Evolutionary conservation across 2,113 vertebrate species (phyloP), one percentile per base, ranked within the genome.

Genomic region (Ophiodon elongatus): DNA sequence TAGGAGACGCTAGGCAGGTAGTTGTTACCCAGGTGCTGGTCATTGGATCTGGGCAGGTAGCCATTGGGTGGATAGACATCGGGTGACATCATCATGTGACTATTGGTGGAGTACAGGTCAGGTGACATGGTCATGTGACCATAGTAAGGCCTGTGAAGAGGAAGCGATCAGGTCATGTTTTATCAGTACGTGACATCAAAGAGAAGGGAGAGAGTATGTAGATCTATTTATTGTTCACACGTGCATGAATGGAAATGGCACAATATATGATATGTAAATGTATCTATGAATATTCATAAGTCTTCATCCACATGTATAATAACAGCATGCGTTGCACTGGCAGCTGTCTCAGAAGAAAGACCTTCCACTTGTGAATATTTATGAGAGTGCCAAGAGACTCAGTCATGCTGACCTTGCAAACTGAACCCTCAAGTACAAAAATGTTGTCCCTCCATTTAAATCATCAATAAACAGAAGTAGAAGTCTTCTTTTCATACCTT

Each of bases 1-100:
- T 95, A 94, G 45, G 93, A 93, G 37, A 94, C 92, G 1, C 90
- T 93, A 27, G 94, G 93, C 60, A 94, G 84, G 90, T 89, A 94
- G 82, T 7, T 79, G 71, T 25, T 80, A n/a, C 70, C 74, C 10
- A 31, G 72, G 4, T 90, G 93, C 43, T 89, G 90, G 17, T 91
- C 82, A 21, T 54, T 79, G 4, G 88, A 31, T 85, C 85, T 83
- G 45, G 80, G 19, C 62, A 89, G 77, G 80, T 91, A 92, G 45
- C 89, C 86, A 7, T 85, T 90, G 75, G 89, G 74, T 1, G 73
- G 27, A 68, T 91, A 92, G 41, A 83, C 71, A 10, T 93, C 93
- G 0, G 91, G 83, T 19, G 92, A 82, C 79, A 93, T 86, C 84
- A 93, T 89, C 88, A 94, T 83, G 79, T 64, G 89, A 76, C 85